These are phyloP conservation scores for Oegoconia quadripuncta DNA, from an alignment of 2,888 invertebrate species.

Conservation along the genomic window DNA sequence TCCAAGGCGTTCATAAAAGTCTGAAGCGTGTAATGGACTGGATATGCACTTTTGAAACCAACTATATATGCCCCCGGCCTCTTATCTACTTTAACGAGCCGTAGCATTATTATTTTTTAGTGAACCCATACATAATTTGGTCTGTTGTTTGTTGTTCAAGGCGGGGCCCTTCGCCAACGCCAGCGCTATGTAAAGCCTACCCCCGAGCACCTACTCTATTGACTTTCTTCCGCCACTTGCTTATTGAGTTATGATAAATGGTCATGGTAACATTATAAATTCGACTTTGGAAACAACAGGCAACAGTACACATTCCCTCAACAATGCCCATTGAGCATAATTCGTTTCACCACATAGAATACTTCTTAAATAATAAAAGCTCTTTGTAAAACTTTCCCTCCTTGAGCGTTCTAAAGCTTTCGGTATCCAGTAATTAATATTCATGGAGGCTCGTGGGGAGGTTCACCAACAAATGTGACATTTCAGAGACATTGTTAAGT, in stretches of 20 bases:
- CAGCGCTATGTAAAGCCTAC: conserved; percentile 56
- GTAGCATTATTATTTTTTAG: no score
- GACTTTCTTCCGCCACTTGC: conserved; percentile 78
- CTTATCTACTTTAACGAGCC: no score
- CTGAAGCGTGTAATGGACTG: no score
- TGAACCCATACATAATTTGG: not conserved
- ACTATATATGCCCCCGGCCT: no score
- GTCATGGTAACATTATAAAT: conserved; percentile 30
- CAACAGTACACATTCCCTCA: conserved; percentile 37
- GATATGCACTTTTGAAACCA: no score
- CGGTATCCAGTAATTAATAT: conserved; percentile 78
- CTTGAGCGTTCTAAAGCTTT: conserved; percentile 78
- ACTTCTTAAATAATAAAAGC: conserved; percentile 79
- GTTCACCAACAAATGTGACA: conserved; percentile 3
- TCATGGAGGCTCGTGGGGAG: conserved; percentile 65
- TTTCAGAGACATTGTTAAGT: no score
- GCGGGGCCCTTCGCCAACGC: conserved; percentile 44
- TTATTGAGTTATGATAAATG: conserved; percentile 75
- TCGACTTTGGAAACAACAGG: conserved; percentile 21
- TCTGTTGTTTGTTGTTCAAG: conserved; percentile 54
- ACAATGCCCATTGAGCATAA: conserved; percentile 46
- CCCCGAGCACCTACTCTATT: conserved; percentile 74
- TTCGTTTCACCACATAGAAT: conserved; percentile 69
- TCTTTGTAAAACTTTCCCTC: conserved; percentile 79
- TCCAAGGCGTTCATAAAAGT: no score